These are phyloP conservation scores for Pleuronectes platessa DNA, from an alignment of 2,113 vertebrate species.

Conservation along the genomic window DNA sequence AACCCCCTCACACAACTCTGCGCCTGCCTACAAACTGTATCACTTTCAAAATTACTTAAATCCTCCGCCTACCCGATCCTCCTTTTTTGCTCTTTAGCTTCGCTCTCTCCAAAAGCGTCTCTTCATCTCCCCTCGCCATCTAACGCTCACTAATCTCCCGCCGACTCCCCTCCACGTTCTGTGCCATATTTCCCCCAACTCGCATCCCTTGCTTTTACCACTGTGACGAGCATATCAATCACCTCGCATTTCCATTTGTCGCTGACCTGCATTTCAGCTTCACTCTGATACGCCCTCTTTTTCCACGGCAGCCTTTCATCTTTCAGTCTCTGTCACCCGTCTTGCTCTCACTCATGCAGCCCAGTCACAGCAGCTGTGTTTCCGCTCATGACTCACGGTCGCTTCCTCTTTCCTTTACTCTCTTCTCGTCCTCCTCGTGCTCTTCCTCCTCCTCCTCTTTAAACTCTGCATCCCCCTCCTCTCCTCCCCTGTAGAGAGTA, in stretches of 20 bases:
- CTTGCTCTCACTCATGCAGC: conserved; percentile 61
- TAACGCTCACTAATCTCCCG: conserved; percentile 56
- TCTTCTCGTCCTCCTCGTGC: neutral
- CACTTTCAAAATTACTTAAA: conserved; percentile 73
- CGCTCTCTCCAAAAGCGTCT: conserved; percentile 56
- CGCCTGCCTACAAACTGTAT: conserved; percentile 70
- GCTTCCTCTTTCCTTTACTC: conserved; percentile 35
- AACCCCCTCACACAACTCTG: conserved; percentile 56
- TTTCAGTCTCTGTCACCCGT: conserved; percentile 34
- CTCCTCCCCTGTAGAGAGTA: conserved; percentile 32
- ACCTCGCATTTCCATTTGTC: conserved; percentile 69
- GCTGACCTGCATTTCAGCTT: conserved; percentile 72
- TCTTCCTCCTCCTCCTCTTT: conserved; percentile 16
- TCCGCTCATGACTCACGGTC: conserved; percentile 55
- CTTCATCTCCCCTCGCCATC: conserved; percentile 56
- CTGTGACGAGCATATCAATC: conserved; percentile 64
- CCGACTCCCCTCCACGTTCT: conserved; percentile 42
- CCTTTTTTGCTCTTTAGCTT: conserved; percentile 55
- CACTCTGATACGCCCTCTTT: conserved; percentile 53
- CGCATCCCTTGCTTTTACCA: conserved; percentile 52
- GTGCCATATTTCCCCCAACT: conserved; percentile 47
- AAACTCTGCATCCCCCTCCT: conserved; percentile 24
- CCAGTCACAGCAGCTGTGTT: conserved; percentile 70
- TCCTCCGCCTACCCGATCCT: conserved; percentile 57
- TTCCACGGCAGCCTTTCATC: conserved; percentile 36